Base-by-base conservation (phyloP, 2,888 invertebrate species). In the Panopea generosa region DNA sequence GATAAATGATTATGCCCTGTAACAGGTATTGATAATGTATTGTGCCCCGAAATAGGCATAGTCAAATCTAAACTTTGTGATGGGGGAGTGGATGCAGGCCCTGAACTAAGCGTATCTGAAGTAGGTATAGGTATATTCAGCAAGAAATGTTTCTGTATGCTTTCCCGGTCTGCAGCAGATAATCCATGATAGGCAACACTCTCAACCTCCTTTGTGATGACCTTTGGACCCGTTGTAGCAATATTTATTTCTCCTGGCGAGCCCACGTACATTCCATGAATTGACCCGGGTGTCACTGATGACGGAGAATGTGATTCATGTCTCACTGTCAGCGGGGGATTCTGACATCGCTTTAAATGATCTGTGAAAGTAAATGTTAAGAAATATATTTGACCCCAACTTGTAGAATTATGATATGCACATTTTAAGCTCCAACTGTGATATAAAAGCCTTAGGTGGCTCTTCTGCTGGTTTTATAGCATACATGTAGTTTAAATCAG, bases 291-390 rank as follows among this genome's bases (percentile, higher is more conserved):
- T 7, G 70, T 76, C 9, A 60, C 63, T 11, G 65, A 63, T 9
- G 68, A 68, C 4, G 77, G 77, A 22, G 77, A 77, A 53, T 72
- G 71, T 33, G 71, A 67, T 14, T 77, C 77, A 26, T 47, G 67
- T 18, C 72, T 50, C 1, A 72, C 77, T 16, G 72, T 76, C 20
- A 61, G 61, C 14, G 80, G 80, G 14, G 76, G 76, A 52, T 80
- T 76, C 27, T 80, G 69, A 70, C 80, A 80, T 18, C 80, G 50
- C 73, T 80, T 80, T 47, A 80, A 57, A 62, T 80, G 80, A 67
- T 80, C 80, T 80, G 69, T 43, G 73, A 80, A n/a, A n/a, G n/a
- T n/a, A n/a, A n/a, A n/a, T n/a, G n/a, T n/a, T n/a, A n/a, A n/a
- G n/a, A n/a, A n/a, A n/a, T n/a, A n/a, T n/a, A n/a, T n/a, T n/a